Evolutionary conservation across 92 coral and sea anemone species (phyloP), one percentile per base, ranked within the genome.

Genomic region (Siderastrea siderea): DNA sequence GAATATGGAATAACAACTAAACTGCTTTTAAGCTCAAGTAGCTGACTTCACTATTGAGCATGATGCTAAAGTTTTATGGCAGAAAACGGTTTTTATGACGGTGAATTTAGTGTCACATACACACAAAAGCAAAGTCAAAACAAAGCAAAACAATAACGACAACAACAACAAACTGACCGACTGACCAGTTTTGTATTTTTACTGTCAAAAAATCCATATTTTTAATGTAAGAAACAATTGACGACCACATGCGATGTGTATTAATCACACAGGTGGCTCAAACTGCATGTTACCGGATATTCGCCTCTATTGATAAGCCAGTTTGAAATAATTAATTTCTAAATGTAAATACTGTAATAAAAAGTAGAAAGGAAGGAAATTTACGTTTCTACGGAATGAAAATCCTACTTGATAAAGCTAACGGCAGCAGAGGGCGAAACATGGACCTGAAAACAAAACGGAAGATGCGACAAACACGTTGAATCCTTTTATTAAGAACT

Each of bases 1-100:
- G 71, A 64, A n/a, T 61, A 62, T 78, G 71, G 70, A 78, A 78
- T 61, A 78, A 15, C 62, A 64, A 62, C 44, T 78, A 6, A 61
- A 17, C n/a, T 46, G 5, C 3, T 17, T 75, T 10, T 57, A 10
- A 15, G 55, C 7, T 17, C 19, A 6, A 17, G 44, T 57, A 38
- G 10, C 70, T 75, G 13, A 44, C 17, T 43, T 54, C 51, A 26
- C 38, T 26, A 26, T 26, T 17, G 17, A 44, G 19, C 19, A 53
- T 26, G 4, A 26, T 17, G 2, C 38, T 43, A 4, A 3, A 55
- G 7, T 4, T 45, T 53, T n/a, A 49, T n/a, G 51, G 77, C 3
- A 0, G 16, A 45, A 68, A 43, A 13, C 13, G 3, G 16, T 15
- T 50, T 49, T 4, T 5, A 2, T 46, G 44, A 47, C 38, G 38